A percentile compares a stretch with the other conserved stretches of the same genome.
These are phyloP conservation scores for Drosophila equinoxialis DNA, from an alignment of 1,140 invertebrate genomes.

Conservation along the genomic window DNA sequence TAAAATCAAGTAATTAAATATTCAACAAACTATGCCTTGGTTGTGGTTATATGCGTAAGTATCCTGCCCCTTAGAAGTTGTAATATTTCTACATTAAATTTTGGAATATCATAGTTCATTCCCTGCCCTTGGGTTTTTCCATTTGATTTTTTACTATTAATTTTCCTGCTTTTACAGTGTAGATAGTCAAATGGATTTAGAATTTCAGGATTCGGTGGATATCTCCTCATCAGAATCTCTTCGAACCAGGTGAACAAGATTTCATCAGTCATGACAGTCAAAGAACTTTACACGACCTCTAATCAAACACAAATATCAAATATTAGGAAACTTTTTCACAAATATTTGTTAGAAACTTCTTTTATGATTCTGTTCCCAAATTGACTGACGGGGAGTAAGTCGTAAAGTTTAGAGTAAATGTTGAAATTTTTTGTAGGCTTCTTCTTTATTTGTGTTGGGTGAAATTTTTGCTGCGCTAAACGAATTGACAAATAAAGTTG, in stretches of 20 bases:
- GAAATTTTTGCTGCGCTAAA: slow-evolving; percentile 65
- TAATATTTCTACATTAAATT: no score
- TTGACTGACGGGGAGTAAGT: slow-evolving; percentile 36
- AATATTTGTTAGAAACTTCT: slow-evolving; percentile 49
- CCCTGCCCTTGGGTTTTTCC: no score
- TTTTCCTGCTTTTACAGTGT: slow-evolving; percentile 46
- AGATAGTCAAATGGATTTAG: slow-evolving; percentile 8
- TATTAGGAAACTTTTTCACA: background rate
- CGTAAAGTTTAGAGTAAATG: slow-evolving; percentile 49
- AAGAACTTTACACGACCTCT: slow-evolving; percentile 22
- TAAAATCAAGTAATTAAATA: background rate
- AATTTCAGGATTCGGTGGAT: background rate
- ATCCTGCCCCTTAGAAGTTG: no score
- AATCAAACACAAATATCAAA: slow-evolving; percentile 38
- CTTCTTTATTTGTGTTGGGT: slow-evolving; percentile 59
- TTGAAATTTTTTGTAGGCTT: slow-evolving; percentile 41
- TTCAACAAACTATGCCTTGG: background rate
- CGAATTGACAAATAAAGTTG: slow-evolving; percentile 64
- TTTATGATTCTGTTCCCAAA: slow-evolving; percentile 26
- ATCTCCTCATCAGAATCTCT: slow-evolving; percentile 24
- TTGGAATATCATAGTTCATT: background rate
- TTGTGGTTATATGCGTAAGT: no score
- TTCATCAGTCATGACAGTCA: background rate
- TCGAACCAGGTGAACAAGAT: slow-evolving; percentile 48
- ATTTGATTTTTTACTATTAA: background rate